phyloP scores from a whole-genome alignment of 2,797 vertebrate genomes.

The Notolabrus celidotus region DNA sequence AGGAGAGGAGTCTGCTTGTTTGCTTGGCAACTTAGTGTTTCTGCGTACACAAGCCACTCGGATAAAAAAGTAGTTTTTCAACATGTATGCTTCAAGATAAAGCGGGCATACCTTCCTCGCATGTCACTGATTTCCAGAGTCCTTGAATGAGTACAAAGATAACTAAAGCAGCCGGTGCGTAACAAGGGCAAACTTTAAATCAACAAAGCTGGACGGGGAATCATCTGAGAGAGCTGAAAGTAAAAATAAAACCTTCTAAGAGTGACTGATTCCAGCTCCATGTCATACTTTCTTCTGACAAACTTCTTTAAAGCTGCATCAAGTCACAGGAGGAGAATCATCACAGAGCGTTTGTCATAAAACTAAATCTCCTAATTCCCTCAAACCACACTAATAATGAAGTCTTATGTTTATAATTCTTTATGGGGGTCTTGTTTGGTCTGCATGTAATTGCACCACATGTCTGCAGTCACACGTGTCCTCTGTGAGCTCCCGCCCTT shows the following conservation, averaged over 20 bases:
- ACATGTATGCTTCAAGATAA: conserved; percentile 21
- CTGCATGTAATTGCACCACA: conserved; percentile 32
- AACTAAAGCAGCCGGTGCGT: conserved; percentile 6
- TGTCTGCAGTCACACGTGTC: conserved; percentile 43
- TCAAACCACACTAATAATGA: conserved; percentile 34
- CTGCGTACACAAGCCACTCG: neutral
- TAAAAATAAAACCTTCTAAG: neutral
- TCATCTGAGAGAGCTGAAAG: neutral
- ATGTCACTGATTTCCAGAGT: too few relatives aligned
- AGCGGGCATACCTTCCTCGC: neutral
- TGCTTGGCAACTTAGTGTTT: conserved; percentile 38
- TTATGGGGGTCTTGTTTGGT: conserved; percentile 24
- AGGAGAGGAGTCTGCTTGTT: conserved; percentile 30
- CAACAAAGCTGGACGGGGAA: neutral
- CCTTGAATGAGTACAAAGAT: conserved; percentile 6
- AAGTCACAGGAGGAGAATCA: neutral
- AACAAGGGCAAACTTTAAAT: conserved; percentile 16
- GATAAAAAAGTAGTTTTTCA: conserved; percentile 29
- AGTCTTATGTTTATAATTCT: conserved; percentile 15
- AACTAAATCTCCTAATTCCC: neutral
- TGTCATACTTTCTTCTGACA: too few relatives aligned
- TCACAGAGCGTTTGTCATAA: neutral
- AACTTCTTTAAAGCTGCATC: too few relatives aligned
- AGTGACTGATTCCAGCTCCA: too few relatives aligned
- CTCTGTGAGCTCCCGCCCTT: conserved; percentile 15